Conservation (phyloP, 2,113 vertebrate species). For the Carassius auratus region DNA sequence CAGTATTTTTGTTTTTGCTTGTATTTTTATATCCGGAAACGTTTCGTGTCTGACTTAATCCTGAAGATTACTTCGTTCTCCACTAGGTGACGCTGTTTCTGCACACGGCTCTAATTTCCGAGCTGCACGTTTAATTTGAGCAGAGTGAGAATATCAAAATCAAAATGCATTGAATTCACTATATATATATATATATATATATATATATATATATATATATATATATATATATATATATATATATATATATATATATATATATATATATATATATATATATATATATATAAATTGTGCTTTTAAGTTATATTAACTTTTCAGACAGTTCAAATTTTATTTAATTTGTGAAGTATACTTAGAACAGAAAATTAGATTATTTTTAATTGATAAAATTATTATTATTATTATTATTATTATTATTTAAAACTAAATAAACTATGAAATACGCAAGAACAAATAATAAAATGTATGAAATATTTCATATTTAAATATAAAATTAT, state of each 20-base stretch:
- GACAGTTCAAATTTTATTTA: neutral
- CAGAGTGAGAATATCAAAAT: no score
- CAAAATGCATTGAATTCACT: neutral
- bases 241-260: no score
- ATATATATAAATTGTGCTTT: no score
- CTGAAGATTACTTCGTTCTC: neutral
- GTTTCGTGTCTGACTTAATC: neutral
- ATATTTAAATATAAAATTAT: neutral
- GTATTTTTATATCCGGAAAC: neutral
- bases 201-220: no score
- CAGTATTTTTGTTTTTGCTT: neutral
- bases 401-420: no score
- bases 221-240: no score
- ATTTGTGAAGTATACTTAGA: neutral
- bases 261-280: no score
- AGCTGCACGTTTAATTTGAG: neutral
- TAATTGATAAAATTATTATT: neutral
- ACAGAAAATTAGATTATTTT: neutral
- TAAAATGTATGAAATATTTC: no score
- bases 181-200: no score
- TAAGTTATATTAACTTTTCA: neutral
- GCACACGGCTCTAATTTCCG: conserved; percentile 4
- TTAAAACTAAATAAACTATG: neutral
- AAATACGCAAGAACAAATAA: neutral
- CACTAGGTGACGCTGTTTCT: conserved; percentile 55